Percentiles rank a stretch among this genome's conserved stretches.
Conservation (phyloP, 2,113 vertebrate species). For the Cathartes aura region DNA sequence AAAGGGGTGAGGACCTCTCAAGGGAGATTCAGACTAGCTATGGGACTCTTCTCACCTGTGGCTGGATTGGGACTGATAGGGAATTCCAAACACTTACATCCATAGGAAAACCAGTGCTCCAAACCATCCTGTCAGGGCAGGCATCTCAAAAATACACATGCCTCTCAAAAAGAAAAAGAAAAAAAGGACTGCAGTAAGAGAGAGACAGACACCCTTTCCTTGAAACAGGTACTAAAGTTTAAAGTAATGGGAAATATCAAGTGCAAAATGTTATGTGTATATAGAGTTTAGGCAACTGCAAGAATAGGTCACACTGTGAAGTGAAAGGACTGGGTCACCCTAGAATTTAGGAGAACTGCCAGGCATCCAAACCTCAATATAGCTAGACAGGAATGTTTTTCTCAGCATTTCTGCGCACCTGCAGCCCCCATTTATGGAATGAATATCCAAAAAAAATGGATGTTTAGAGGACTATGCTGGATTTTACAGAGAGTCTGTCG, state of each 20-base stretch:
- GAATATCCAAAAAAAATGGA: neutral
- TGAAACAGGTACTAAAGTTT: neutral
- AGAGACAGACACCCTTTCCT: neutral
- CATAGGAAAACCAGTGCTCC: neutral
- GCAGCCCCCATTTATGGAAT: neutral
- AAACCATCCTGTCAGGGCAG: neutral
- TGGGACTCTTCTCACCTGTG: neutral
- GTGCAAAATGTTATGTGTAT: neutral
- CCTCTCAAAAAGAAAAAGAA: neutral
- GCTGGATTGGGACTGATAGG: neutral
- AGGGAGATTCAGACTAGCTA: neutral
- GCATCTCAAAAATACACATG: neutral
- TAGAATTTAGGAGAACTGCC: neutral
- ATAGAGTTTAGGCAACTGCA: neutral
- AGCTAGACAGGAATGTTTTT: neutral
- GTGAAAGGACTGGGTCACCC: neutral
- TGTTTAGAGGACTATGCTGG: neutral
- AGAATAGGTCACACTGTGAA: fast-evolving
- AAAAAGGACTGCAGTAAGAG: neutral
- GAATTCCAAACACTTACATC: neutral
- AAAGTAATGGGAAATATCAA: neutral
- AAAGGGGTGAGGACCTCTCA: neutral
- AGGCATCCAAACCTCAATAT: neutral
- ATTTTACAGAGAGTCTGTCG: neutral
- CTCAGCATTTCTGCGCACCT: neutral